phyloP scores from a whole-genome alignment of 2,888 invertebrate species.

The Rhyacophila evoluta region DNA sequence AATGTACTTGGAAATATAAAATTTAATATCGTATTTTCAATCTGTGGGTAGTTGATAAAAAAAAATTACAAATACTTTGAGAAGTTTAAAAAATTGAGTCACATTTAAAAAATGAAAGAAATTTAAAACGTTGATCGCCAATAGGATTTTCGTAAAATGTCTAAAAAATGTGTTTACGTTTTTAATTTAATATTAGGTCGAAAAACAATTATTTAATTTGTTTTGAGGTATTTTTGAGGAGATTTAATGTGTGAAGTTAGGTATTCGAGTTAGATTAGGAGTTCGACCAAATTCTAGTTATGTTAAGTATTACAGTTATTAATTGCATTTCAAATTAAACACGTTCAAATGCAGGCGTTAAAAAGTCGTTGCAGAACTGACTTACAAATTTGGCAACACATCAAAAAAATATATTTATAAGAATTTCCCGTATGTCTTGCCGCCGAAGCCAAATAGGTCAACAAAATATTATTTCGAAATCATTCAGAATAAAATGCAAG shows the following conservation, averaged over 20 bases:
- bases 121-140: no score
- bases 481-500: neutral
- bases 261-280: neutral
- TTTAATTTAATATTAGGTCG: no score
- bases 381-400: neutral
- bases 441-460: neutral
- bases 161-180: no score
- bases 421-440: neutral
- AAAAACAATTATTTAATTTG: neutral
- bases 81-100: no score
- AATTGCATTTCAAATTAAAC: neutral
- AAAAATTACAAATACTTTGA: no score
- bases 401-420: neutral
- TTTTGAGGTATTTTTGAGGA: neutral
- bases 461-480: slow-evolving; percentile 4
- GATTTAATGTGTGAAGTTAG: neutral
- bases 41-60: no score
- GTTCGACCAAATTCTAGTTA: neutral
- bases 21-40: no score
- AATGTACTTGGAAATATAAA: no score
- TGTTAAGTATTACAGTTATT: neutral
- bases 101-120: no score
- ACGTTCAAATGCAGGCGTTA: neutral
- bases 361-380: neutral
- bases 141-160: no score